Percentiles rank a stretch among this genome's conserved stretches.
phyloP scores from a whole-genome alignment of 2,797 vertebrate genomes.

The Muscicapa comitata region DNA sequence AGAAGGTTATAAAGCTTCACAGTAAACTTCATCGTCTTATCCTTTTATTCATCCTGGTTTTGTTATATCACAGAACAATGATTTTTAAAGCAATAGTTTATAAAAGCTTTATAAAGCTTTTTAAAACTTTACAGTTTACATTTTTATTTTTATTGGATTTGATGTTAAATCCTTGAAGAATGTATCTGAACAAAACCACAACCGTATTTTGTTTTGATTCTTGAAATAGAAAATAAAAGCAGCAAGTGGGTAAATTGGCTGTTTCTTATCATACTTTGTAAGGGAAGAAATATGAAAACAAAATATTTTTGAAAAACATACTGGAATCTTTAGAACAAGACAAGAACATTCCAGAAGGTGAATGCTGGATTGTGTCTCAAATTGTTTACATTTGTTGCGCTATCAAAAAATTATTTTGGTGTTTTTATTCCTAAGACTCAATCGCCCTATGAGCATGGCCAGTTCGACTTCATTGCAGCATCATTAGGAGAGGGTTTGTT shows the following conservation, averaged over 20 bases:
- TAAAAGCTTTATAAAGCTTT: not conserved
- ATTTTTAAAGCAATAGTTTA: not conserved
- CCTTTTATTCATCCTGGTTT: not conserved
- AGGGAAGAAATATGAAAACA: not conserved
- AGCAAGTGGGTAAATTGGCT: not conserved
- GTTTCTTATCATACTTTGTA: not conserved
- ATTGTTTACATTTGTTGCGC: not conserved
- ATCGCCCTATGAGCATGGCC: fast-evolving
- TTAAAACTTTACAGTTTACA: not conserved
- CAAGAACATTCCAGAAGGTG: not conserved
- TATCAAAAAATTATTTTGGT: not conserved
- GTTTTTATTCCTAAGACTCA: not conserved
- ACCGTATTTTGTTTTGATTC: not conserved
- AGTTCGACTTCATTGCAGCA: not conserved
- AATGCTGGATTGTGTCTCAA: not conserved
- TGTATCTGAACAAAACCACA: not conserved
- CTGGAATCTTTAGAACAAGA: not conserved
- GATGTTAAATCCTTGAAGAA: not conserved
- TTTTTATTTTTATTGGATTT: not conserved
- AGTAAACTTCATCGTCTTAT: not conserved
- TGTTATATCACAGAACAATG: not conserved
- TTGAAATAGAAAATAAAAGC: not conserved
- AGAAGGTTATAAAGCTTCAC: not conserved
- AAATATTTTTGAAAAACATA: not conserved
- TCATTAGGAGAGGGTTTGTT: not conserved